Conservation (phyloP, 2,797 vertebrate genomes). For the Sylvia borin region DNA sequence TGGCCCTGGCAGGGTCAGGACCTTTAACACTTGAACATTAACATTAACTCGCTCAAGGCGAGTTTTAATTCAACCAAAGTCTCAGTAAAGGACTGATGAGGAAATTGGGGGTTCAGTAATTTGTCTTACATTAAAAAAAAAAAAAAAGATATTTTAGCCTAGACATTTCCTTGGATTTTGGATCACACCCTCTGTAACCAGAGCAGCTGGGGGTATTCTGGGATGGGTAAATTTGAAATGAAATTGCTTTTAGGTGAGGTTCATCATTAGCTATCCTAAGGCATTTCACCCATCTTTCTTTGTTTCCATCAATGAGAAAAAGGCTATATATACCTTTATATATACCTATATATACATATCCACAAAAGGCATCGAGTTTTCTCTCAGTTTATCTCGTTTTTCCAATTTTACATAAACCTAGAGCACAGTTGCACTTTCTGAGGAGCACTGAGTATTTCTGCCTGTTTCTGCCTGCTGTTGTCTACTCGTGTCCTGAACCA, state of each 20-base stretch:
- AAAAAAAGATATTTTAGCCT: background rate
- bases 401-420: background rate
- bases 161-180: background rate
- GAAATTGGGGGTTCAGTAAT: background rate
- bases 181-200: background rate
- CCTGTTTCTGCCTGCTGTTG: background rate
- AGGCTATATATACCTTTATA: background rate
- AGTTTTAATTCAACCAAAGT: background rate
- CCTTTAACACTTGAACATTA: background rate
- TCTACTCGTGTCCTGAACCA: background rate
- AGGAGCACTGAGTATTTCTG: background rate
- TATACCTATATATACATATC: background rate
- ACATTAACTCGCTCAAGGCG: rapidly evolving
- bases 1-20: background rate
- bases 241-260: background rate
- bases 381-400: background rate
- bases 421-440: background rate
- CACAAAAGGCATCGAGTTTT: background rate
- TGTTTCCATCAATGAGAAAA: background rate
- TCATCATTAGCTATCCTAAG: background rate
- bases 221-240: background rate
- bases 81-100: background rate
- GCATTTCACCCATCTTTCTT: background rate
- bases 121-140: background rate
- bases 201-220: background rate